These are phyloP conservation scores for Zaprionus vittiger DNA, from an alignment of 1,140 invertebrate genomes.

Conservation along the genomic window DNA sequence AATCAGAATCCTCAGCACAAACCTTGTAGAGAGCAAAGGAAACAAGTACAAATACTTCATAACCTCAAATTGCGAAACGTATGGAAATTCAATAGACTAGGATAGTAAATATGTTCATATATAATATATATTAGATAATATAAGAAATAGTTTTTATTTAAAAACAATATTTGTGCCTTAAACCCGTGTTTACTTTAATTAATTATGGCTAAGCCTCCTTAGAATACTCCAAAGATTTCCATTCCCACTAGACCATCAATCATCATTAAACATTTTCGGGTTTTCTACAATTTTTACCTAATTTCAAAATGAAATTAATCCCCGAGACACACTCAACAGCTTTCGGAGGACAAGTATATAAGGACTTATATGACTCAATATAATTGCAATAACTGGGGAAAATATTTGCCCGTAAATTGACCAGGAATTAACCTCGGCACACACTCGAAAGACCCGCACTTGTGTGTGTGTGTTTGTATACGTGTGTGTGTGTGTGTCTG, in stretches of 20 bases:
- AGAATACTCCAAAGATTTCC: too few relatives aligned
- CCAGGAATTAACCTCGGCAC: constrained; percentile 30
- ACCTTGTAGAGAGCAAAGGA: not conserved
- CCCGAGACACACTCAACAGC: not conserved
- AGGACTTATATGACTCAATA: constrained; percentile 12
- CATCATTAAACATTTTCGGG: not conserved
- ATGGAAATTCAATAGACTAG: too few relatives aligned
- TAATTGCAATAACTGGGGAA: constrained; percentile 9
- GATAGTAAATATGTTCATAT: too few relatives aligned
- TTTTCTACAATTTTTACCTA: not conserved
- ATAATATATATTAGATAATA: too few relatives aligned
- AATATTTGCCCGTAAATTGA: constrained; percentile 27
- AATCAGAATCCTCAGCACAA: constrained; percentile 41
- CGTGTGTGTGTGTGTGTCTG: too few relatives aligned
- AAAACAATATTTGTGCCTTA: too few relatives aligned
- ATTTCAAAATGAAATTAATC: constrained; percentile 1
- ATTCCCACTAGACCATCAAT: not conserved
- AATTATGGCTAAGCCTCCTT: too few relatives aligned
- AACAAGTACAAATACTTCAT: not conserved
- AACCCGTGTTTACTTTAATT: too few relatives aligned
- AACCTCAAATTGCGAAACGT: too few relatives aligned
- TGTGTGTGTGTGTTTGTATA: too few relatives aligned
- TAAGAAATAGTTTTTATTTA: too few relatives aligned
- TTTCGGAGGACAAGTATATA: not conserved
- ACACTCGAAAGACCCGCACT: not conserved